Evolutionary conservation across 2,888 invertebrate genomes (phyloP).

Genomic region (Tenthredo livida): DNA sequence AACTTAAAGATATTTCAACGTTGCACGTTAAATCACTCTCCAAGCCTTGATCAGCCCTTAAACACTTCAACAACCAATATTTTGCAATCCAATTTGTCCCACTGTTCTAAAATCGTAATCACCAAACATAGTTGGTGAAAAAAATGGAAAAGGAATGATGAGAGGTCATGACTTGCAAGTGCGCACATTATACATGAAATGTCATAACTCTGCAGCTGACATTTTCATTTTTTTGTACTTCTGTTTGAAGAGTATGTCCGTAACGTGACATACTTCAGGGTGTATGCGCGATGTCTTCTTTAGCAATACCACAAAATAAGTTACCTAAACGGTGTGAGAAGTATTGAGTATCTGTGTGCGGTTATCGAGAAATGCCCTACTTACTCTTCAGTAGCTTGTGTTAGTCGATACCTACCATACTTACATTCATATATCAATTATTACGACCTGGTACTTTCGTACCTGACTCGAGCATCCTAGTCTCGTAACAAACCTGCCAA

Average conservation of each 20-base stretch:
- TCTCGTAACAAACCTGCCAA: constrained; percentile 13
- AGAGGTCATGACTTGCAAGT: background rate
- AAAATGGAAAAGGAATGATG: background rate
- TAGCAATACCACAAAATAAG: constrained; percentile 31
- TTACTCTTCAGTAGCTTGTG: constrained; percentile 16
- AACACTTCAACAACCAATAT: background rate
- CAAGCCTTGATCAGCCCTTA: background rate
- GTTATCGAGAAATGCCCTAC: constrained; percentile 34
- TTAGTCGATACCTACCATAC: background rate
- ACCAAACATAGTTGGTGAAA: background rate
- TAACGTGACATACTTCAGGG: constrained; percentile 41
- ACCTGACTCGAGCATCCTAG: background rate
- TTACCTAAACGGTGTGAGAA: constrained; percentile 1
- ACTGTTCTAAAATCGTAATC: background rate
- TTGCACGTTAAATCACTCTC: background rate
- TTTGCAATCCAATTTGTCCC: background rate
- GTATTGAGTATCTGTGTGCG: constrained; percentile 25
- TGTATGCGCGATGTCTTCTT: constrained; percentile 30
- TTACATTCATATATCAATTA: background rate
- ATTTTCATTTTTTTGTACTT: background rate
- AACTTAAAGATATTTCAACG: too few relatives aligned
- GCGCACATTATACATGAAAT: background rate
- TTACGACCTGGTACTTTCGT: background rate
- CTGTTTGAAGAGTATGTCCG: constrained; percentile 19
- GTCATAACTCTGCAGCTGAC: background rate